A percentile compares a stretch with the other conserved stretches of the same genome.
Evolutionary conservation across 2,888 invertebrate genomes (phyloP).

Genomic region (Proisotoma minuta): DNA sequence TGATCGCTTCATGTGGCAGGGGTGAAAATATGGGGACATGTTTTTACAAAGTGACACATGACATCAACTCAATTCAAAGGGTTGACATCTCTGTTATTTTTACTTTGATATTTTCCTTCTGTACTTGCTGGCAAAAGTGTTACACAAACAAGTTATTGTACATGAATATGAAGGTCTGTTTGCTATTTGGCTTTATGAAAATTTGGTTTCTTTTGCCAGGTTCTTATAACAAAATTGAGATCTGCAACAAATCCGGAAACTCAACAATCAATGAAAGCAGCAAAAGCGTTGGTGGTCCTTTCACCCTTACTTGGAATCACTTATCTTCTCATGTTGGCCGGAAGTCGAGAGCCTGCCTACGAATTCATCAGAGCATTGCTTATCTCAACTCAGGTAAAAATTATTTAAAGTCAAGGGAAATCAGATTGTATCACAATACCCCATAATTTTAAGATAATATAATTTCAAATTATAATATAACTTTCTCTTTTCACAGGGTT

Average conservation of each 20-base stretch:
- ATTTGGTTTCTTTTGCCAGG: slow-evolving; percentile 60
- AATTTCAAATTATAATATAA: background rate
- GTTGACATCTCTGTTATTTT: no score
- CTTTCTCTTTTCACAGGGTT: slow-evolving; percentile 62
- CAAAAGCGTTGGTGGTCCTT: slow-evolving; percentile 57
- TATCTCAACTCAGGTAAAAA: slow-evolving; percentile 79
- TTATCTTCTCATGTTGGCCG: slow-evolving; percentile 77
- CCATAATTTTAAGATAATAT: no score
- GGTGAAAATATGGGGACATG: no score
- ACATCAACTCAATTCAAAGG: no score
- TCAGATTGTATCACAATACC: no score
- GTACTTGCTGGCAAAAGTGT: no score
- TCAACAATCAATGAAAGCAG: slow-evolving; percentile 80
- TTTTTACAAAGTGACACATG: no score
- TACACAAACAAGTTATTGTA: no score
- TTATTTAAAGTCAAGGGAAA: background rate
- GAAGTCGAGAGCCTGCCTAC: slow-evolving; percentile 70
- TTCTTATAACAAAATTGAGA: slow-evolving; percentile 84
- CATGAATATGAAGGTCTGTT: no score
- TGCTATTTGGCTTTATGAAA: no score
- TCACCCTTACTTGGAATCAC: slow-evolving; percentile 91
- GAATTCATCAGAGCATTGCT: slow-evolving; percentile 73
- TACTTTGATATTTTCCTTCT: no score
- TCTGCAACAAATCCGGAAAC: slow-evolving; percentile 86
- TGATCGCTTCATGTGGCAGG: no score